Base-by-base conservation (phyloP, 2,888 invertebrate species). In the Neoascia interrupta region DNA sequence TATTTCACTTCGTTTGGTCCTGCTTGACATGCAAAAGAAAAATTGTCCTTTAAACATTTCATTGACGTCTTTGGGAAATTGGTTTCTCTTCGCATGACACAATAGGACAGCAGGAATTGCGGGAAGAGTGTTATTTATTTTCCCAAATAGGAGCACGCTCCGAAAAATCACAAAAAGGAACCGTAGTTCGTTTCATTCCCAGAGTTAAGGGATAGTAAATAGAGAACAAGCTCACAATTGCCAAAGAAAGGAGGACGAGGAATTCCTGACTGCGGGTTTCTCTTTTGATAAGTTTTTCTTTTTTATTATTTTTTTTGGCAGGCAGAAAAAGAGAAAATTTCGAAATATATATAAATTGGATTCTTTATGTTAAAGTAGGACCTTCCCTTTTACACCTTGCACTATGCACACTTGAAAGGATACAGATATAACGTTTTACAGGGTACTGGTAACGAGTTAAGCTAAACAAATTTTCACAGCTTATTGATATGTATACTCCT, bases 21-120 rank as follows among this genome's bases (percentile, higher is more conserved):
- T 23, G 56, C 36, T 56, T 61, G 61, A 49, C 43, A 61, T 61
- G 54, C 60, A n/a, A 31, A 43, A 39, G 19, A 60, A 74, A 73
- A 69, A 76, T 70, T 28, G 70, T 70, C 37, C 53, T 76, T 76
- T 70, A 64, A 70, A 60, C 41, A 76, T 76, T 70, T 70, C 53
- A 64, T 70, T 66, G 70, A 51, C 45, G 31, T 76, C 58, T 45
- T 47, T 58, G 23, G 69, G 53, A 58, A 64, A 64, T 70, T 64
- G 56, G 39, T 31, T 58, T 39, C 45, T 37, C 43, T 58, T 23
- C 56, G 31, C 10, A 39, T 51, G 53, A 60, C 54, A 64, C 37
- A 63, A 60, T 64, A 49, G 43, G 70, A 36, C 56, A 64, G 34
- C 56, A 58, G 31, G 37, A 58, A 61, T 63, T 69, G 36, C 8